Conservation (phyloP, 2,888 invertebrate genomes). For the Matsumyia berberina region DNA sequence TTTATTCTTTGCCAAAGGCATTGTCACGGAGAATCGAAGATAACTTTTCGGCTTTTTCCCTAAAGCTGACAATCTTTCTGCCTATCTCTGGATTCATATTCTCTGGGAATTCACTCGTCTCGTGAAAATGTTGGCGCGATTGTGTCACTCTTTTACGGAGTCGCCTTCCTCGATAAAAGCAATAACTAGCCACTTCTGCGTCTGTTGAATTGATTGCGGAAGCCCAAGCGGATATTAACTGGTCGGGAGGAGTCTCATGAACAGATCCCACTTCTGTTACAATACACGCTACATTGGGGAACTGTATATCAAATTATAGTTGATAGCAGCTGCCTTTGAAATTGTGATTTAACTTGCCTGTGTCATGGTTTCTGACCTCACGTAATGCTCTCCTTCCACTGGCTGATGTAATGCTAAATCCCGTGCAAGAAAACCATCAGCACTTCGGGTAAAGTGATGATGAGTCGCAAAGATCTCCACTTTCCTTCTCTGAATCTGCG, state of each 20-base stretch:
- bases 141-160: not conserved
- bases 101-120: conserved; percentile 38
- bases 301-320: not conserved
- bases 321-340: not conserved
- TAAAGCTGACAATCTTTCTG: conserved; percentile 33
- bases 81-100: conserved; percentile 35
- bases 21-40: not conserved
- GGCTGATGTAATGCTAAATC: not conserved
- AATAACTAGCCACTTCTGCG: conserved; percentile 27
- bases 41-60: conserved; percentile 3
- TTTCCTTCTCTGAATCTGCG: conserved; percentile 40
- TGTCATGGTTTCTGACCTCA: not conserved
- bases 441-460: conserved; percentile 6
- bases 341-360: conserved; percentile 28
- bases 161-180: not conserved
- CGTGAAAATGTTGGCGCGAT: not conserved
- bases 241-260: not conserved
- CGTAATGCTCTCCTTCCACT: conserved; percentile 42
- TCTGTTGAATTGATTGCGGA: conserved; percentile 55
- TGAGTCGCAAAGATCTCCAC: conserved; percentile 49
- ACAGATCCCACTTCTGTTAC: not conserved
- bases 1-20: conserved; percentile 6
- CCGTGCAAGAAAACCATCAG: conserved; percentile 31
- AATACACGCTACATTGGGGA: conserved; percentile 33
- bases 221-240: conserved; percentile 42